A percentile compares a stretch with the other conserved stretches of the same genome.
phyloP scores from a whole-genome alignment of 2,888 invertebrate genomes.

The Protophormia terraenovae region DNA sequence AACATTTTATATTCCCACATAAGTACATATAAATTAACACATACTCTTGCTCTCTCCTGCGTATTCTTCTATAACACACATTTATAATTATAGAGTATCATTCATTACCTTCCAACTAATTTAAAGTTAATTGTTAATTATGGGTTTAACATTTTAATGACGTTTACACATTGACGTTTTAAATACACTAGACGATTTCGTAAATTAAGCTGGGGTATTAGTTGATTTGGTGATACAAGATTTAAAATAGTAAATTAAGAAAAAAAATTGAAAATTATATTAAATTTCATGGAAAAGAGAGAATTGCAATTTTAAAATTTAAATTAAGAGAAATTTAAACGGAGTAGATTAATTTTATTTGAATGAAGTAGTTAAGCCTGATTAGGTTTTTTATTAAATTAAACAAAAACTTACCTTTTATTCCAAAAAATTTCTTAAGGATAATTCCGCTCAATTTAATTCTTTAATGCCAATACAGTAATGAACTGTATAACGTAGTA shows the following conservation, averaged over 20 bases:
- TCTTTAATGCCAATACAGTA: neutral
- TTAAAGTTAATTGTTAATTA: conserved; percentile 65
- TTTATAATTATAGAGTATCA: conserved; percentile 54
- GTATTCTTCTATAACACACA: neutral
- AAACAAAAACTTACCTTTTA: conserved; percentile 51
- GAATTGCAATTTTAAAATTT: too few relatives aligned
- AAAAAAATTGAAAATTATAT: too few relatives aligned
- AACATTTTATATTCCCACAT: neutral
- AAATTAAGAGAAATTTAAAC: too few relatives aligned
- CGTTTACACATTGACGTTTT: conserved; percentile 44
- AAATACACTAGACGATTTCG: conserved; percentile 37
- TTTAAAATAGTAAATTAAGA: neutral
- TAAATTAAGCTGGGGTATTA: conserved; percentile 28
- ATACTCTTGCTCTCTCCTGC: neutral
- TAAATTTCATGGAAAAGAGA: neutral
- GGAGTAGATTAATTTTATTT: too few relatives aligned
- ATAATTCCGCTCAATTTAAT: neutral
- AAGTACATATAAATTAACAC: too few relatives aligned
- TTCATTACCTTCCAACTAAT: conserved; percentile 43
- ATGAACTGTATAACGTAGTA: neutral
- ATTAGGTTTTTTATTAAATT: neutral
- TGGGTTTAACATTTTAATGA: conserved; percentile 60
- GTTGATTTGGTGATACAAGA: neutral
- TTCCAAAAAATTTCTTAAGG: neutral
- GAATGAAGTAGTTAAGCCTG: too few relatives aligned